A percentile compares a stretch with the other conserved stretches of the same genome.
These are phyloP conservation scores for Stenodera caucasica DNA, from an alignment of 2,888 invertebrate genomes.

Conservation along the genomic window DNA sequence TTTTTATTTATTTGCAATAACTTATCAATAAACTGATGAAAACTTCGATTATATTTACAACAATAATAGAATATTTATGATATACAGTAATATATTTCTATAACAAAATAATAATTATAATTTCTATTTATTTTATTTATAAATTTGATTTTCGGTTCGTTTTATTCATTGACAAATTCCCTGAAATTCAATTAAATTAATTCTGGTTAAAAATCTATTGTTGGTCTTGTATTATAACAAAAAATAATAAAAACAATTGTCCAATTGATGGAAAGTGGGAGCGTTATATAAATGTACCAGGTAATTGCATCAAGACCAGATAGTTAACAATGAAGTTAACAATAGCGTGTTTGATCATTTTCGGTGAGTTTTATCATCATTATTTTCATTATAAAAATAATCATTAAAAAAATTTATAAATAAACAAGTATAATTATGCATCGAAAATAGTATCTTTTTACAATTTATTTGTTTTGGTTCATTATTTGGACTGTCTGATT, in stretches of 20 bases:
- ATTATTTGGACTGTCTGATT: neutral
- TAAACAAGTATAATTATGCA: neutral
- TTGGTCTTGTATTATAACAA: neutral
- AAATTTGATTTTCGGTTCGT: too few species aligned
- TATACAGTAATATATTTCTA: neutral
- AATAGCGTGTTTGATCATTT: slow-evolving; percentile 35
- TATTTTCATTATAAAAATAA: neutral
- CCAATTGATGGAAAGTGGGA: neutral
- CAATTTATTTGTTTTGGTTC: neutral
- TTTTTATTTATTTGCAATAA: neutral
- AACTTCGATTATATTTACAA: neutral
- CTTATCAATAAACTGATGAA: neutral
- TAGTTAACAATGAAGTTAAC: slow-evolving; percentile 41
- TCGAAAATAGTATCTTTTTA: neutral
- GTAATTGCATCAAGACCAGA: neutral
- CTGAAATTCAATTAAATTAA: neutral
- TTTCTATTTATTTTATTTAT: neutral
- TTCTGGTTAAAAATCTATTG: neutral
- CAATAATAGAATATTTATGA: neutral
- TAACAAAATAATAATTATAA: too few species aligned
- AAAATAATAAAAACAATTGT: neutral
- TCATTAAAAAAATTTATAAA: neutral
- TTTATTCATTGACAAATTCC: too few species aligned
- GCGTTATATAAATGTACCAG: neutral
- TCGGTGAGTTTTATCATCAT: slow-evolving; percentile 35